Evolutionary conservation across 2,888 invertebrate genomes (phyloP), one percentile per base, ranked within the genome.

Genomic region (Meandrusa payeni): DNA sequence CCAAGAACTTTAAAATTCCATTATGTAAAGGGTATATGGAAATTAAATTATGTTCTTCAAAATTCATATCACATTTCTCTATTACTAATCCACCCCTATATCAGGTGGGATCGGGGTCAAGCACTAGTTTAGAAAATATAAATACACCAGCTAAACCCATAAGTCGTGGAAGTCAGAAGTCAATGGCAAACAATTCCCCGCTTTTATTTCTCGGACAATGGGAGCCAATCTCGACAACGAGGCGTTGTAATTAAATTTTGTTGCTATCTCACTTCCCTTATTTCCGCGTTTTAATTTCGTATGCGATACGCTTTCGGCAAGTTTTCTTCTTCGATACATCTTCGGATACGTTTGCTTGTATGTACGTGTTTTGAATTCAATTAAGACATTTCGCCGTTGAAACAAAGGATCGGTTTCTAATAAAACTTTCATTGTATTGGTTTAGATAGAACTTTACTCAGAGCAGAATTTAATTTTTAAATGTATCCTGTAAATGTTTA

Each of bases 241-340:
- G 15, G 9, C 12, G 28, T 13, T 15, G 10, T 29, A 39, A 39
- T 39, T 39, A 39, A 29, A 39, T 29, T 7, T 17, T 15, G 23
- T 23, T 28, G 2, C 10, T 13, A 13, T 29, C 22, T 29, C 13
- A 5, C n/a, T 6, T 29, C 7, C 20, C 17, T n/a, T 29, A 5
- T 7, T 39, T 28, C 28, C 9, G 15, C 22, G n/a, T 39, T 39
- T 29, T 29, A 23, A 23, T 39, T 29, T 23, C 10, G 28, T 39
- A 39, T 23, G 38, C 38, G 38, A 22, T 13, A 9, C 38, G 28
- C 28, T 28, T 22, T 22, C 38, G 28, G 20, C 13, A 29, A 38
- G 29, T 38, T 38, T 38, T 28, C 13, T 13, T 11, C 22, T 13
- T 20, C 22, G 38, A 22, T 29, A 38, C 38, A 38, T 28, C 28